Base-by-base conservation (phyloP, 2,113 vertebrate genomes). In the Rhabdomys dilectus region DNA sequence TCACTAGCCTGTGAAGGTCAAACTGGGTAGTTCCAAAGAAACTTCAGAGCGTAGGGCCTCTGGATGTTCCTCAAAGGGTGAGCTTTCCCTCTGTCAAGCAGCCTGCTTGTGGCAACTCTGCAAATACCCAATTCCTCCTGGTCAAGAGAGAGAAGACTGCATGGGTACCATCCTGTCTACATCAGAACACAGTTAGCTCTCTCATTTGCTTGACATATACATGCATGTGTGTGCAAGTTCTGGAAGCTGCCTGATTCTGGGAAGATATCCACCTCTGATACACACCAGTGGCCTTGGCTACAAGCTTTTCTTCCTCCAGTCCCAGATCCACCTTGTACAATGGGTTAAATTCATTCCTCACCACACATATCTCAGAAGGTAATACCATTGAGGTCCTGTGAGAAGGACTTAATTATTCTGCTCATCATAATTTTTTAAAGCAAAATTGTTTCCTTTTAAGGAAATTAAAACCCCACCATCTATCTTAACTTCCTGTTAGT, bases 201-300 rank as follows among this genome's bases (percentile, higher is more conserved):
- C 4, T 84, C 39, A 24, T 42, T 4, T 64, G 78, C 2, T 15
- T 7, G 0, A 60, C 64, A 82, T 21, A 42, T 22, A 9, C 3
- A 29, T 42, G 0, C 1, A 8, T 5, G 0, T 8, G 0, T 3
- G 8, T 58, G 9, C 75, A 53, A 5, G 16, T 45, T 76, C 53
- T 75, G 48, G 22, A 76, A 56, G 42, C 4, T 58, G 2, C 0
- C 24, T 3, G 48, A 6, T 24, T 19, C 22, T 6, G 17, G 1
- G 45, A 17, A 88, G 22, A 77, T n/a, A 5, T 4, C 45, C 60
- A 21, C 11, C 87, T 7, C 16, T 92, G 90, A 29, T 70, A 68
- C 34, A 10, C 7, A 21, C 45, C 17, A 9, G 29, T 7, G 12
- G 15, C 19, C 53, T 53, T 22, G 17, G 8, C 2, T 2, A 0